A percentile compares a stretch with the other conserved stretches of the same genome.
Conservation (phyloP, 1,140 invertebrate species). For the Diuraphis noxia region DNA sequence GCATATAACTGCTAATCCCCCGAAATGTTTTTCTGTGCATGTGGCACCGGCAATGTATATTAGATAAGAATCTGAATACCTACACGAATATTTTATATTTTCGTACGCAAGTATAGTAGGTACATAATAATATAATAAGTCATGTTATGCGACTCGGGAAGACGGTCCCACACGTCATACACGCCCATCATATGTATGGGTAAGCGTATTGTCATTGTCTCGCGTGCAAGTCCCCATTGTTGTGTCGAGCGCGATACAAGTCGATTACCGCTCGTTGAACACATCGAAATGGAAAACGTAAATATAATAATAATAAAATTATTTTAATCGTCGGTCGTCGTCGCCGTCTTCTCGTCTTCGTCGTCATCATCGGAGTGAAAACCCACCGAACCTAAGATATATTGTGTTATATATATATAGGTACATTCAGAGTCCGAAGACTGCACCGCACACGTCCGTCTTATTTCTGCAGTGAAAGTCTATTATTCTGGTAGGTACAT, state of each 20-base stretch:
- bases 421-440: neutral
- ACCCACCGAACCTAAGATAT: neutral
- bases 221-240: neutral
- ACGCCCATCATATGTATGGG: neutral
- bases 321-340: constrained; percentile 1
- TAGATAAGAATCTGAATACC: too few species aligned
- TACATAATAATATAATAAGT: too few species aligned
- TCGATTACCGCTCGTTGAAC: constrained; percentile 3
- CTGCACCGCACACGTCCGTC: neutral
- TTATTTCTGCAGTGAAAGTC: constrained; percentile 1
- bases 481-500: neutral
- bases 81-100: neutral
- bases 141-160: neutral
- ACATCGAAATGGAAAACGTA: constrained; percentile 17
- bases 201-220: neutral
- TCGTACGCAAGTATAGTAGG: neutral
- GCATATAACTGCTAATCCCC: too few species aligned
- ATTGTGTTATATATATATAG: neutral
- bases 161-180: neutral
- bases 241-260: neutral
- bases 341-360: too few species aligned
- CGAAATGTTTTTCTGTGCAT: neutral
- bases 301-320: neutral
- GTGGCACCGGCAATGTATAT: neutral
- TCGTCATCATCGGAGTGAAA: neutral